A percentile compares a stretch with the other conserved stretches of the same genome.
Evolutionary conservation across 2,888 invertebrate species (phyloP).

Genomic region (Molorchus minor): DNA sequence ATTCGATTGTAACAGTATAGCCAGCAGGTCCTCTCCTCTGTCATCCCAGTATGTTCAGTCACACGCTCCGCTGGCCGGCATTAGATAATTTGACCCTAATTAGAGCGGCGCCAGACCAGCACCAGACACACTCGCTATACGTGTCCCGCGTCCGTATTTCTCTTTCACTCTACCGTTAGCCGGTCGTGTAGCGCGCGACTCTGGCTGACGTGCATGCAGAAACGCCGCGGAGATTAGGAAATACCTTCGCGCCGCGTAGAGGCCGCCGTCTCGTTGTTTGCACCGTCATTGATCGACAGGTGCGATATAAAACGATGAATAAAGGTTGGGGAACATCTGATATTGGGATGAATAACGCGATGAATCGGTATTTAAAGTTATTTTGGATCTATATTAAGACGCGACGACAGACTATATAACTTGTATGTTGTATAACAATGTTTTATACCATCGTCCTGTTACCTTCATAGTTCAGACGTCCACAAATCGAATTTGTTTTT

Average conservation of each 20-base stretch:
- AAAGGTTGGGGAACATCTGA: not conserved
- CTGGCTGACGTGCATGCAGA: not conserved
- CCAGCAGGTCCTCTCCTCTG: too few relatives aligned
- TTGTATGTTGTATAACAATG: too few relatives aligned
- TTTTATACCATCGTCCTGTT: too few relatives aligned
- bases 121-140: conserved; percentile 22
- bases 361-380: too few relatives aligned
- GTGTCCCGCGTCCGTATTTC: conserved; percentile 2
- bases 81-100: conserved; percentile 40
- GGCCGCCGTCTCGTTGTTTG: not conserved
- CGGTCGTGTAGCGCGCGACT: not conserved
- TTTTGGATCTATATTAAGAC: too few relatives aligned
- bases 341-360: too few relatives aligned
- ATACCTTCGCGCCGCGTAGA: not conserved
- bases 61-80: conserved; percentile 5
- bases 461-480: too few relatives aligned
- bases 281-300: not conserved
- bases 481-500: too few relatives aligned
- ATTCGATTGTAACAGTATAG: too few relatives aligned
- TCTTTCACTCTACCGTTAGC: conserved; percentile 10
- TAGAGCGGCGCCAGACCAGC: conserved; percentile 37
- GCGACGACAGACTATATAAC: too few relatives aligned
- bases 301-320: not conserved
- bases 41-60: too few relatives aligned
- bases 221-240: not conserved